Evolutionary conservation across 2,113 vertebrate genomes (phyloP), one percentile per base, ranked within the genome.

Genomic region (Egretta garzetta): DNA sequence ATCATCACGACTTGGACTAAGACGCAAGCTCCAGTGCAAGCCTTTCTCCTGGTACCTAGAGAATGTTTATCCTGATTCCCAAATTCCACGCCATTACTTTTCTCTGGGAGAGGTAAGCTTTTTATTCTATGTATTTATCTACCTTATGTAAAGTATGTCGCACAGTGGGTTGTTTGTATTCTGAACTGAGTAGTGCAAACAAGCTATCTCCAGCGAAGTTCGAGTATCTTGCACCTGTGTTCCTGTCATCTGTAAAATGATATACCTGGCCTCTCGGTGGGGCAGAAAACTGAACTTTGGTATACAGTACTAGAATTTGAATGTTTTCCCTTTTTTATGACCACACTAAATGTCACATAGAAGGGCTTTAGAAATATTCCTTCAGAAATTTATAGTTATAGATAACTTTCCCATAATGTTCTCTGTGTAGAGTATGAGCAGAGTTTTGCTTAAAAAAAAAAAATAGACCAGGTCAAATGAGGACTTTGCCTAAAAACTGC

Each of bases 21-120:
- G 99, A 97, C 99, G 99, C 95, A 99, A 99, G 96, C 99, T 99
- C 81, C 99, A 99, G 76, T 99, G 99, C 98, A 99, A 98, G 96
- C 99, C 99, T 71, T 99, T 99, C 98, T 99, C 99, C 76, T 99
- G 99, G 99, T 99, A 99, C 98, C 98, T 99, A 81, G 99, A 99
- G 98, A 99, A 99, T 91, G 99, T 99, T 97, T 99, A 99, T 98
- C 99, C 99, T 4, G 99, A 99, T 98, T 99, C 99, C 49, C 99
- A 99, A 98, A 99, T 99, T 97, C 99, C 99, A 93, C 98, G 99
- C 37, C 99, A 99, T 97, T 99, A 99, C 97, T 99, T 99, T 98
- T 99, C 99, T 86, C 97, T 99, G 92, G 99, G 99, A 98, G 99
- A 99, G 99, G 99, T 99, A 98, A 96, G 63, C 62, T 86, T 79